phyloP scores from a whole-genome alignment of 2,888 invertebrate species.

The Pyrocoelia pectoralis region DNA sequence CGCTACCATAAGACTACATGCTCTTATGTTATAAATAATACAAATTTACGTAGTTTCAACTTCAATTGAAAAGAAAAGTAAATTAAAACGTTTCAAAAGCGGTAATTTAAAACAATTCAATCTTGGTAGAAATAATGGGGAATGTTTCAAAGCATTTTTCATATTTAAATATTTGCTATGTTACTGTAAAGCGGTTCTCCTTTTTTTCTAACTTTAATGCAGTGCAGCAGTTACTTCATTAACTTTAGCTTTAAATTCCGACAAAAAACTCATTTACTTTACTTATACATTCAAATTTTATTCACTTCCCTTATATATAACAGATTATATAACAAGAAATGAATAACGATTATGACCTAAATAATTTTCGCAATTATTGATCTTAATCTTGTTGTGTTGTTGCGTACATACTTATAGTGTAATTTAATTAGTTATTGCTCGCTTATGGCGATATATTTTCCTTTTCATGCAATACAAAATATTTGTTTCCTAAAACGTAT shows the following conservation, averaged over 20 bases:
- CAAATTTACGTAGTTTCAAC: too few species aligned
- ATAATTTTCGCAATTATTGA: too few species aligned
- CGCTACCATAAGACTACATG: too few species aligned
- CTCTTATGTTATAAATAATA: too few species aligned
- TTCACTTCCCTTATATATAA: background rate
- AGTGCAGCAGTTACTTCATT: background rate
- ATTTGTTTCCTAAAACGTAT: too few species aligned
- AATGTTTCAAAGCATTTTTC: background rate
- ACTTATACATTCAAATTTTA: background rate
- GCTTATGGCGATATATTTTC: too few species aligned
- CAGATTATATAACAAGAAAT: too few species aligned
- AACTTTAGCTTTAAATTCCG: background rate
- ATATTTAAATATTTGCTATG: background rate
- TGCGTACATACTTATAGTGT: too few species aligned
- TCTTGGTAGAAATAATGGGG: background rate
- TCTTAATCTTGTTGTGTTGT: too few species aligned
- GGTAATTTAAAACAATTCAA: background rate
- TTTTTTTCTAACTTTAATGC: background rate
- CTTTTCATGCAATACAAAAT: too few species aligned
- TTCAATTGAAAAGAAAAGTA: background rate
- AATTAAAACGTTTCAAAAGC: background rate
- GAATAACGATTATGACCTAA: too few species aligned
- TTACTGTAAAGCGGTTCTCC: background rate
- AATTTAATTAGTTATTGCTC: too few species aligned
- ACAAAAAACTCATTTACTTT: background rate